Evolutionary conservation across 2,888 invertebrate genomes (phyloP).

Genomic region (Perithous albicinctus): DNA sequence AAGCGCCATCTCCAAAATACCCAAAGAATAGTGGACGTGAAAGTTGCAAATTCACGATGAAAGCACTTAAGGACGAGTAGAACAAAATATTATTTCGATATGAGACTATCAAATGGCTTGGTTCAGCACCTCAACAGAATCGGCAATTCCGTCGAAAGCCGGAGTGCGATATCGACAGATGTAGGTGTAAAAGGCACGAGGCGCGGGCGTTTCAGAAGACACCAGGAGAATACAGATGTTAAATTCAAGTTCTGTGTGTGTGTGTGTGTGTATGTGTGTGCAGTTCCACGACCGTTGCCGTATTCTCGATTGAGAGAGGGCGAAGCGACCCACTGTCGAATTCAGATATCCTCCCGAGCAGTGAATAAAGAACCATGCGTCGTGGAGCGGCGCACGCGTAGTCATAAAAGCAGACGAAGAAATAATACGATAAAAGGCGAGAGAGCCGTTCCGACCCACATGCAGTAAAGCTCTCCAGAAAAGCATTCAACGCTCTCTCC

Average conservation of each 20-base stretch:
- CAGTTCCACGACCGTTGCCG: conserved; percentile 30
- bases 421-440: conserved; percentile 65
- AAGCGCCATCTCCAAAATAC: conserved; percentile 2
- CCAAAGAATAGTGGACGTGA: background rate
- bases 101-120: conserved; percentile 42
- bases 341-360: conserved; percentile 48
- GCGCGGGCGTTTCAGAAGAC: conserved; percentile 27
- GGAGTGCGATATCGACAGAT: conserved; percentile 28
- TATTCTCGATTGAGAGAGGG: conserved; percentile 26
- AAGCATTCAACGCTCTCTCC: conserved; percentile 39
- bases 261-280: too few species aligned
- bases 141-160: conserved; percentile 39
- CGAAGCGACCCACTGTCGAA: conserved; percentile 36
- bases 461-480: conserved; percentile 53
- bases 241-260: conserved; percentile 47
- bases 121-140: conserved; percentile 44
- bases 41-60: conserved; percentile 40
- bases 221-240: conserved; percentile 50
- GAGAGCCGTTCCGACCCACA: conserved; percentile 28
- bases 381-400: conserved; percentile 22
- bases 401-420: conserved; percentile 64
- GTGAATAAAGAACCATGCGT: conserved; percentile 42
- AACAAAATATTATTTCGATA: conserved; percentile 48
- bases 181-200: conserved; percentile 4
- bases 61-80: conserved; percentile 47